Base-by-base conservation (phyloP, 2,888 invertebrate genomes). In the Perdita meconis region DNA sequence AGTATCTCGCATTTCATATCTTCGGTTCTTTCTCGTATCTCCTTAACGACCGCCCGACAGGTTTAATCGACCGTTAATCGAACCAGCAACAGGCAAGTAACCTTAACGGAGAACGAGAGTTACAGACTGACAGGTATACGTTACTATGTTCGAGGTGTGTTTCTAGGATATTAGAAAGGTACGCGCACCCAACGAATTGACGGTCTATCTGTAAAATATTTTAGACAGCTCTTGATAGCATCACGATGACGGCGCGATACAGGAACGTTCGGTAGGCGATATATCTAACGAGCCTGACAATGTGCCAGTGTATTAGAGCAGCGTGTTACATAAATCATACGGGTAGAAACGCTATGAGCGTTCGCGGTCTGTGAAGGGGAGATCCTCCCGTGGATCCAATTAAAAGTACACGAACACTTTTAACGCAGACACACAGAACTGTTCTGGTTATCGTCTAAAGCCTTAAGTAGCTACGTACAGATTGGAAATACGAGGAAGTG, bases 11-110 rank as follows among this genome's bases (percentile, higher is more conserved):
- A 84, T 89, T 88, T 88, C 84, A 84, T 80, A 84, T 86, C 82
- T 85, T 81, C 76, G 74, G 59, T 70, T 86, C 80, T 79, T 81
- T 82, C 80, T 81, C 82, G 83, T 87, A 84, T 88, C 88, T 86
- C 84, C 84, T 86, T 87, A 89, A 88, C 87, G 84, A 82, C 88
- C 66, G 82, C 86, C 79, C 84, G 90, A 89, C 88, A 87, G 86
- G 83, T 85, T 87, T 90, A 89, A 90, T 90, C 90, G 90, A 83
- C 83, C 82, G 88, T 87, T 90, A 90, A 90, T 90, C 89, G 88
- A 83, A 81, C 87, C 78, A 77, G 85, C 76, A 81, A 86, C 80
- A 76, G 84, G 71, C 78, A 74, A 84, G 77, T 75, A 75, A 73
- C 78, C 66, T 76, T 72, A 83, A 81, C 70, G 69, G 73, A 81